Base-by-base conservation (phyloP, 2,888 invertebrate species). In the Poecilobothrus nobilitatus region DNA sequence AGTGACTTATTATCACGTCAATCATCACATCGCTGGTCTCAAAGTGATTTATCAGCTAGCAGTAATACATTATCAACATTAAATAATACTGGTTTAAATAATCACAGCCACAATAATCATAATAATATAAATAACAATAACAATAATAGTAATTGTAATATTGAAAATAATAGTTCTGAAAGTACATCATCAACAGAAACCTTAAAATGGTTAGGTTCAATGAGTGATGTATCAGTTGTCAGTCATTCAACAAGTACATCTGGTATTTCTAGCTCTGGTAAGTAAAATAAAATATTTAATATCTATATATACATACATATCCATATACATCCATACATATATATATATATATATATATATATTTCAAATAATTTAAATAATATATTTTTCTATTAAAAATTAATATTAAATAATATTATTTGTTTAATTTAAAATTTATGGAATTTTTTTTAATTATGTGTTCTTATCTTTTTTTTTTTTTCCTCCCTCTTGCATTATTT, bases 181-280 rank as follows among this genome's bases (percentile, higher is more conserved):
- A 81, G 81, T 75, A 81, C 81, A 74, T 82, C 83, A 70, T 90
- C 90, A 68, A 89, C 89, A 76, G 91, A 91, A 78, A 91, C 91
- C 2, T 82, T 91, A 9, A 91, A 91, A 81, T 91, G 91, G 90
- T 87, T 91, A 76, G 89, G 89, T 64, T 90, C 89, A 7, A 86
- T 89, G 83, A 89, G 89, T 80, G 90, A 91, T 77, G 86, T 91
- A 65, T 89, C 88, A 69, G 86, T 87, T 71, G 84, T 86, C 65
- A 86, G 86, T 74, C 84, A 85, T 79, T 78, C 82, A 77, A 78
- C 84, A 76, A 80, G 84, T 79, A 76, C 84, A 80, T 82, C 82
- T 76, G 79, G 80, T 70, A 78, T 82, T 68, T 78, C 82, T 71
- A 81, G 80, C 75, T 81, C 82, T 75, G 81, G 82, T 82, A 75